These are phyloP conservation scores for Sipha maydis DNA, from an alignment of 2,888 invertebrate genomes.

Conservation along the genomic window DNA sequence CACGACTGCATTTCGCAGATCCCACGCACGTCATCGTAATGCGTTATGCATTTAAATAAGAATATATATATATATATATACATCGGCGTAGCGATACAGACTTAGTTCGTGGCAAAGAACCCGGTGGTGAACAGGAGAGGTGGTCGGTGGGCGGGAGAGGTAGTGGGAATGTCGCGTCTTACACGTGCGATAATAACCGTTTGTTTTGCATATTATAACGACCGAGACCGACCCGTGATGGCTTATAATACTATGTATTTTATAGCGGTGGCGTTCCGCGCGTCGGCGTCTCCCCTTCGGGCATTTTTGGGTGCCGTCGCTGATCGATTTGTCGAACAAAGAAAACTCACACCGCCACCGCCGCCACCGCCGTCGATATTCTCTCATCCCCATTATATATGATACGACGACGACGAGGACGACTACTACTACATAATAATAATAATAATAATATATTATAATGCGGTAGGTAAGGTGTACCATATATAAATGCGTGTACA, in stretches of 20 bases:
- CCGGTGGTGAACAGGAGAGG: background rate
- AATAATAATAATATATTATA: background rate
- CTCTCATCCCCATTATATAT: background rate
- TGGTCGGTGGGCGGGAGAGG: background rate
- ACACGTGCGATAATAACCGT: conserved; percentile 25
- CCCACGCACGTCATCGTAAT: background rate
- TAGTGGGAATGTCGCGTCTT: background rate
- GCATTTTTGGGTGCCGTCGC: conserved; percentile 15
- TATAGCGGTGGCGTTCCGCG: background rate
- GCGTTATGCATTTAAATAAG: background rate
- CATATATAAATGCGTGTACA: background rate
- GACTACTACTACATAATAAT: background rate
- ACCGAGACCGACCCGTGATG: background rate
- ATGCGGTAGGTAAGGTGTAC: background rate
- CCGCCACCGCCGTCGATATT: background rate
- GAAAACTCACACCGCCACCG: conserved; percentile 10
- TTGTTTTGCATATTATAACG: conserved; percentile 41
- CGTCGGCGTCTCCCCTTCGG: background rate
- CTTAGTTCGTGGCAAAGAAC: background rate
- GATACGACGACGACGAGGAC: background rate
- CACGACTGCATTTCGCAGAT: background rate
- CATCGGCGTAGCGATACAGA: background rate
- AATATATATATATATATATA: too few relatives aligned
- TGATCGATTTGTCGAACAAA: conserved; percentile 58
- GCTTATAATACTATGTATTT: background rate